Conservation (phyloP, 1,140 invertebrate species). For the Leptopilina boulardi region DNA sequence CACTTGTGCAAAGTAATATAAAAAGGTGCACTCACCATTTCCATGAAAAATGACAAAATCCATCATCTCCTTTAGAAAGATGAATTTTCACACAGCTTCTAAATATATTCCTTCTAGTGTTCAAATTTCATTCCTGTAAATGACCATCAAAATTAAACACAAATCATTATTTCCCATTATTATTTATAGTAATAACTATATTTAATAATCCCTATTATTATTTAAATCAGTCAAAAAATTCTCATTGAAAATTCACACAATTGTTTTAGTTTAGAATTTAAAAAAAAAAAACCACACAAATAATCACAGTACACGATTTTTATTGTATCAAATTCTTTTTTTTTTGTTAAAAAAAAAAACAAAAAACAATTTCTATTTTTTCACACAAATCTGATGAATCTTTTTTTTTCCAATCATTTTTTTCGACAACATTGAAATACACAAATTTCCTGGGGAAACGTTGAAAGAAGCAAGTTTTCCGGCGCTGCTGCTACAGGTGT, state of each 20-base stretch:
- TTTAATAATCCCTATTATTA: no score
- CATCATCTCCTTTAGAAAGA: neutral
- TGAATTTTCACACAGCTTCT: neutral
- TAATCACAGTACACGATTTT: neutral
- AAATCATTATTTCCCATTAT: neutral
- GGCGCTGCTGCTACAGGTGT: constrained; percentile 23
- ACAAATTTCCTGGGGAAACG: neutral
- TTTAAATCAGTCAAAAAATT: neutral
- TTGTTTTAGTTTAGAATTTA: neutral
- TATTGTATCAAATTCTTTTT: neutral
- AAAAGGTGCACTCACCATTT: constrained; percentile 18
- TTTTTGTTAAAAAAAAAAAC: no score
- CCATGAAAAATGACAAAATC: constrained; percentile 17
- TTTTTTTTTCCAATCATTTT: neutral
- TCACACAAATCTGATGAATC: neutral
- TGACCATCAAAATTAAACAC: neutral
- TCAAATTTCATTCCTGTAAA: neutral
- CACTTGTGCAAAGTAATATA: constrained; percentile 9
- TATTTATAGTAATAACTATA: no score
- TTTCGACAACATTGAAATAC: neutral
- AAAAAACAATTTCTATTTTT: no score
- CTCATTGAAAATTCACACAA: neutral
- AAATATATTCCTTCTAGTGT: neutral
- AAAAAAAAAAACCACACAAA: no score
- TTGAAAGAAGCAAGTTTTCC: neutral